Evolutionary conservation across 2,888 invertebrate species (phyloP), one percentile per base, ranked within the genome.

Genomic region (Pyralis farinalis): DNA sequence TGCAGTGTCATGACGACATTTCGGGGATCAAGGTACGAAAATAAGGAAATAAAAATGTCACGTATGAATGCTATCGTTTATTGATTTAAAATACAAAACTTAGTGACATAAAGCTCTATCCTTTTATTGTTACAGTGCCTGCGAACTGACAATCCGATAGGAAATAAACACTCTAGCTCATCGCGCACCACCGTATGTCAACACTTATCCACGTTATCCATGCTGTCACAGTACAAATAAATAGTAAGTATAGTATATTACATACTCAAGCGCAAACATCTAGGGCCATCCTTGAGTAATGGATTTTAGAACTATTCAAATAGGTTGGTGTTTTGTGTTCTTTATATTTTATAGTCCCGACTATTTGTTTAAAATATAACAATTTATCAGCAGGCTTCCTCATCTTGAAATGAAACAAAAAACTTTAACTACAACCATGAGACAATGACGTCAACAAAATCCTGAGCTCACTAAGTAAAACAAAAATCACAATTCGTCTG

Each of bases 81-180:
- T 87, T 88, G 87, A 86, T 88, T 88, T 88, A 88, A 88, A 88
- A 88, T 88, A 88, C 88, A 88, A 88, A 88, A 88, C 87, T 87
- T 88, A 88, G 87, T 88, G 87, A 87, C 87, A 88, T 84, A 87
- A 87, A 88, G 88, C 88, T 87, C 84, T 85, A 87, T 87, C 84
- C 79, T 85, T 88, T 88, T 88, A 88, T 88, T 88, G 88, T 88
- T 87, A 87, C 88, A 86, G 88, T 88, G 88, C 84, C 85, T 74
- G 86, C 85, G 82, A 85, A 87, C 88, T 85, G 87, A 84, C 88
- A 88, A 88, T 85, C 80, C 77, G 86, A 88, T 88, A 88, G 88
- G 83, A 87, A 88, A 88, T 86, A 88, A 88, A 88, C 83, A 82
- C 73, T 72, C 61, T 69, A 73, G 76, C 78, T 75, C 70, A 65